Evolutionary conservation across 2,888 invertebrate species (phyloP).

Genomic region (Leucoptera coffeella): DNA sequence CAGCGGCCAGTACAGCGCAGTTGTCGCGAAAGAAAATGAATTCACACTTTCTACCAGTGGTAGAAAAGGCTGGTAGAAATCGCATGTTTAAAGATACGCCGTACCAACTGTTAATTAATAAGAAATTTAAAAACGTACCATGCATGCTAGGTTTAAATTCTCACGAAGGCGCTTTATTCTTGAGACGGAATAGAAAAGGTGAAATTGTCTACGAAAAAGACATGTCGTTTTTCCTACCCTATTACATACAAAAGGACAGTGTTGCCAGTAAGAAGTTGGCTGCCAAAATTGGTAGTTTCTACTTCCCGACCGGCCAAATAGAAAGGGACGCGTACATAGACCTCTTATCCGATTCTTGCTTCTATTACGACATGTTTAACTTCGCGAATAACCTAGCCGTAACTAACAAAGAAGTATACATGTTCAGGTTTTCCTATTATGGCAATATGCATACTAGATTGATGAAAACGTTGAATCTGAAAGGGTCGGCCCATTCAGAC

Average conservation of each 20-base stretch:
- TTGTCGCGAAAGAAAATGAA: constrained; percentile 13
- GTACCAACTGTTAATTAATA: constrained; percentile 12
- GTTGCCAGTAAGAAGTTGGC: constrained; percentile 11
- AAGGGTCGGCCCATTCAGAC: constrained; percentile 32
- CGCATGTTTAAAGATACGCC: constrained; percentile 21
- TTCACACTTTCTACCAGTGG: constrained; percentile 20
- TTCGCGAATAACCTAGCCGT: constrained; percentile 16
- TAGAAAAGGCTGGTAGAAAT: constrained; percentile 21
- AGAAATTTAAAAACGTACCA: constrained; percentile 19
- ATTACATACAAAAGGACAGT: constrained; percentile 11
- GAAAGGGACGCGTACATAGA: constrained; percentile 15
- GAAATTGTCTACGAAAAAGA: constrained; percentile 17
- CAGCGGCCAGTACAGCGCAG: constrained; percentile 16
- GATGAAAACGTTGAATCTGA: constrained; percentile 19
- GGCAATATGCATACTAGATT: constrained; percentile 25
- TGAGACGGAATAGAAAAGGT: constrained; percentile 14
- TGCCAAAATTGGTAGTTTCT: constrained; percentile 14
- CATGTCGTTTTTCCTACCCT: constrained; percentile 19
- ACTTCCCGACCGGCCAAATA: constrained; percentile 14
- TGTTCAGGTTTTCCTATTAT: constrained; percentile 20
- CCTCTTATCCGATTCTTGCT: constrained; percentile 20
- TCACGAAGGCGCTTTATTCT: constrained; percentile 24
- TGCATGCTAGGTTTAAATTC: constrained; percentile 16
- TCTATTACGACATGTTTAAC: constrained; percentile 16
- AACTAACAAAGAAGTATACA: constrained; percentile 12